These are phyloP conservation scores for Epinephelus lanceolatus DNA, from an alignment of 2,113 vertebrate species.

Conservation along the genomic window DNA sequence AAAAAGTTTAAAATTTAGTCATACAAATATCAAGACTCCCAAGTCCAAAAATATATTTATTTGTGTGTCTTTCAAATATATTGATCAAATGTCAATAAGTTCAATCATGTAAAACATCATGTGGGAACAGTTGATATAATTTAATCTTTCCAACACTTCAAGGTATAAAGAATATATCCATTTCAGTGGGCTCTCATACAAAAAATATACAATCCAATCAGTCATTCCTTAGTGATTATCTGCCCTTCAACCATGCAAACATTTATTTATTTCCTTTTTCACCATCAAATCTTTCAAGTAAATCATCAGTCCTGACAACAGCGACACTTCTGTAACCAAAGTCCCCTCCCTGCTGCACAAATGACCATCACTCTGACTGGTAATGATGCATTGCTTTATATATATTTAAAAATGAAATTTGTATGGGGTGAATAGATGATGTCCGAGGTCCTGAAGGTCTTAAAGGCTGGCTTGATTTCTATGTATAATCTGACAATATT, in stretches of 20 bases:
- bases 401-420: slow-evolving; percentile 33
- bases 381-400: slow-evolving; percentile 18
- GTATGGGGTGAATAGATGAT: not conserved
- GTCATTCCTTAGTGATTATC: slow-evolving; percentile 46
- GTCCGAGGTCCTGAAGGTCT: not conserved
- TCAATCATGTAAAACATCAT: slow-evolving; percentile 57
- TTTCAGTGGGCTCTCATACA: slow-evolving; percentile 71
- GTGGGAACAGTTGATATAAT: slow-evolving; percentile 69
- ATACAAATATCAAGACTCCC: slow-evolving; percentile 60
- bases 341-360: not conserved
- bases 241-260: slow-evolving; percentile 25
- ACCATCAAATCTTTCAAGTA: slow-evolving; percentile 58
- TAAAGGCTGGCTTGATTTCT: not conserved
- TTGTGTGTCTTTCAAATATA: slow-evolving; percentile 57
- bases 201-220: slow-evolving; percentile 77
- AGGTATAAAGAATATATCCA: slow-evolving; percentile 65
- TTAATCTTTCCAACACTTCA: slow-evolving; percentile 68
- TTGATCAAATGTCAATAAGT: slow-evolving; percentile 52
- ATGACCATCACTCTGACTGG: slow-evolving; percentile 24
- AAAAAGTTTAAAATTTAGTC: slow-evolving; percentile 27
- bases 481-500: slow-evolving; percentile 20
- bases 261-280: slow-evolving; percentile 8
- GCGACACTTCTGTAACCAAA: slow-evolving; percentile 2
- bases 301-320: slow-evolving; percentile 27
- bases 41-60: slow-evolving; percentile 80